These are phyloP conservation scores for Dolichoris vasculosae DNA, from an alignment of 1,140 invertebrate species.

Conservation along the genomic window DNA sequence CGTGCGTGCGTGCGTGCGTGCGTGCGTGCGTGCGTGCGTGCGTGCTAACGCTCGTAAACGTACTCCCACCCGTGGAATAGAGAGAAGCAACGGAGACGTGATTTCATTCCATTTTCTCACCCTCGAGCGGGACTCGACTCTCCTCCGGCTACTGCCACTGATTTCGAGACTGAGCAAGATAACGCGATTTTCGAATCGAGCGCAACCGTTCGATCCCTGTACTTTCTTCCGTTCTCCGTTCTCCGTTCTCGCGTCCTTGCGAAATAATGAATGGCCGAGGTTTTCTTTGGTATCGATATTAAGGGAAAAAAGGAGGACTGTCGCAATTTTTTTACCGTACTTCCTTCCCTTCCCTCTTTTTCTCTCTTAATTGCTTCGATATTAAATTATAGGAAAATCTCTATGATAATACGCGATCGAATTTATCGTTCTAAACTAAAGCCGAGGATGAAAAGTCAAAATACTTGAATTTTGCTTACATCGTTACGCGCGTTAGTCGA, in stretches of 20 bases:
- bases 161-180: not conserved
- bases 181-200: constrained; percentile 31
- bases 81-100: constrained; percentile 14
- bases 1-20: not conserved
- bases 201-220: constrained; percentile 33
- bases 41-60: not conserved
- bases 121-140: constrained; percentile 1
- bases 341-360: too few relatives aligned
- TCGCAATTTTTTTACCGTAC: not conserved
- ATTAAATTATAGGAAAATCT: too few relatives aligned
- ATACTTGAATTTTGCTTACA: not conserved
- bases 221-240: not conserved
- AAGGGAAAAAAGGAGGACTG: not conserved
- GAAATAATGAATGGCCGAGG: constrained; percentile 29
- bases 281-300: not conserved
- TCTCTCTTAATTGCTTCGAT: too few relatives aligned
- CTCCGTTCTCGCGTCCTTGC: not conserved
- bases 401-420: too few relatives aligned
- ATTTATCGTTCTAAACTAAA: not conserved
- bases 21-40: too few relatives aligned
- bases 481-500: not conserved
- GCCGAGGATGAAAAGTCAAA: too few relatives aligned
- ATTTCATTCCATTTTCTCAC: constrained; percentile 39
- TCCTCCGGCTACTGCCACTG: not conserved
- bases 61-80: not conserved